phyloP scores from a whole-genome alignment of 2,797 vertebrate species.

The Huso huso region DNA sequence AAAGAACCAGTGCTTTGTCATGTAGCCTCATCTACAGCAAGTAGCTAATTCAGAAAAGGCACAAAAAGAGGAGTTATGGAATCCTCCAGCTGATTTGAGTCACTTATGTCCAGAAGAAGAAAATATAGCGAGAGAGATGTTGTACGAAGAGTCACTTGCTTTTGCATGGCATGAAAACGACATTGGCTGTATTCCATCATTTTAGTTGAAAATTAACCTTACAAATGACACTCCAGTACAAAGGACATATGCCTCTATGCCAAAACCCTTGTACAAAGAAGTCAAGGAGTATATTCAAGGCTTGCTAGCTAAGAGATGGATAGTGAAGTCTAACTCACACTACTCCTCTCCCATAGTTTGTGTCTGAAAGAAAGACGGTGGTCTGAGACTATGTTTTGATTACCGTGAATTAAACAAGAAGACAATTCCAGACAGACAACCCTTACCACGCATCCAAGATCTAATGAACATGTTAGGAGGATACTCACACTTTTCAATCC shows the following conservation, averaged over 20 bases:
- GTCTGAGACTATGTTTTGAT: background rate
- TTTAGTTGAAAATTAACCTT: too few relatives aligned
- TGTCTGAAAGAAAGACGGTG: background rate
- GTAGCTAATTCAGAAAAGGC: background rate
- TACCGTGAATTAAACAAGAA: background rate
- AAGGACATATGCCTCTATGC: background rate
- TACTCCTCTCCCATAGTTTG: constrained; percentile 10
- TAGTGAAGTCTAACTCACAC: constrained; percentile 8
- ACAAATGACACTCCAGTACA: background rate
- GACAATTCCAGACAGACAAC: background rate
- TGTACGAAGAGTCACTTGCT: background rate
- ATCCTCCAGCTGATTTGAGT: too few relatives aligned
- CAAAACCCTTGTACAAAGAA: constrained; percentile 19
- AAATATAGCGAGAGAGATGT: too few relatives aligned
- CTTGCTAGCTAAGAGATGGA: background rate
- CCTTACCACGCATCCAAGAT: constrained; percentile 5
- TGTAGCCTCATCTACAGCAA: background rate
- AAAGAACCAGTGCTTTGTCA: background rate
- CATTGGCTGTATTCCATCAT: too few relatives aligned
- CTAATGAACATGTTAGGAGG: constrained; percentile 7
- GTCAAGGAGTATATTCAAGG: constrained; percentile 19
- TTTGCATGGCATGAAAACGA: too few relatives aligned
- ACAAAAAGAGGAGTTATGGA: background rate
- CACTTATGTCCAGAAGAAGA: too few relatives aligned
- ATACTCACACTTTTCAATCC: background rate